Evolutionary conservation across 2,797 vertebrate species (phyloP), one percentile per base, ranked within the genome.

Genomic region (Ispidina picta): DNA sequence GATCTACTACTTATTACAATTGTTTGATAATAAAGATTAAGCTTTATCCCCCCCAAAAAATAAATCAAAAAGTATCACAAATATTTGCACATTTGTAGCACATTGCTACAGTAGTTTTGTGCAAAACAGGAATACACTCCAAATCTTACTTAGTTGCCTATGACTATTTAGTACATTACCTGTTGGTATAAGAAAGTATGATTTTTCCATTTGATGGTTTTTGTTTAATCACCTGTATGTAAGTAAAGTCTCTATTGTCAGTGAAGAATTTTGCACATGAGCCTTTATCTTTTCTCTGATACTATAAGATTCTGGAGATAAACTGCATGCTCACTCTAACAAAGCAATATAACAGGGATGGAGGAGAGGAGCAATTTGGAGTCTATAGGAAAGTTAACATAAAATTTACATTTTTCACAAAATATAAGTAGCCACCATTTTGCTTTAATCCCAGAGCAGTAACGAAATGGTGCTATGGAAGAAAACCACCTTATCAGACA

Each of bases 341-440:
- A 94, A 95, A 89, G 82, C 92, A 71, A 69, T 66, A 70, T 90
- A 86, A 95, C 18, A 71, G 37, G n/a, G 54, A 41, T 60, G 48
- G 89, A 89, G 68, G 52, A 21, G 82, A 77, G 79, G 91, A 91
- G 89, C 92, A 95, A 93, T 93, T 94, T 91, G 64, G 63, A 94
- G 80, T 81, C 94, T 86, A 94, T 83, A 91, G 78, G 81, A 96
- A 93, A 70, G 90, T 91, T 95, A 95, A 80, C 68, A 91, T 96
- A 93, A 93, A 96, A 97, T 97, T 95, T 97, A 96, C 97, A 97
- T 97, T 97, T 97, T 94, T 90, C 94, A 96, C 97, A 97, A 97
- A 97, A 96, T 95, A 86, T 94, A 97, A 97, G 95, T 94, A 95
- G 90, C 95, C 96, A 95, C 97, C 97, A 97, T 97, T 97, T 97